Evolutionary conservation across 2,113 vertebrate species (phyloP).

Genomic region (Urocynchramus pylzowi): DNA sequence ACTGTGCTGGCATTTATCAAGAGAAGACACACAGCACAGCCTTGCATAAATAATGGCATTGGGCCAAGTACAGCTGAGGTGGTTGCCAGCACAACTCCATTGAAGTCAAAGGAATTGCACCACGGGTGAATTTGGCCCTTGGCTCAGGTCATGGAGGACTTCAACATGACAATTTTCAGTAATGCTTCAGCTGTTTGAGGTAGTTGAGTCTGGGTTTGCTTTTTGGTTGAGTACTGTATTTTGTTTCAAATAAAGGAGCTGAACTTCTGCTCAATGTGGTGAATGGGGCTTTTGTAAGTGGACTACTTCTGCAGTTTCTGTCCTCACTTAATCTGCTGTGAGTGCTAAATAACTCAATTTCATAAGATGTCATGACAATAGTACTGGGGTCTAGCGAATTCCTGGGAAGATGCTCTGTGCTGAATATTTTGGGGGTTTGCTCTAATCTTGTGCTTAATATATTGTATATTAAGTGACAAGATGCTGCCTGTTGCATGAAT

Average conservation of each 20-base stretch:
- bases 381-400: background rate
- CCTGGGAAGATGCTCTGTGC: background rate
- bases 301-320: background rate
- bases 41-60: constrained; percentile 34
- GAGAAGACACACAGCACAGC: constrained; percentile 14
- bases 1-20: constrained; percentile 46
- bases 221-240: background rate
- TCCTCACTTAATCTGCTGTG: background rate
- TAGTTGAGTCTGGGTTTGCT: background rate
- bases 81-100: background rate
- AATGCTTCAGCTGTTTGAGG: background rate
- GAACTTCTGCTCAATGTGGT: background rate
- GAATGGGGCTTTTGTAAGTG: background rate
- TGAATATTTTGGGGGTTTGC: background rate
- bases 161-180: background rate
- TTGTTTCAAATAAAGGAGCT: background rate
- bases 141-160: background rate
- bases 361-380: background rate
- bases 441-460: background rate
- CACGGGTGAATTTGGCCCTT: background rate
- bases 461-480: background rate
- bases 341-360: background rate
- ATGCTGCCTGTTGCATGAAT: background rate
- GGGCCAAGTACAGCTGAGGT: constrained; percentile 12
- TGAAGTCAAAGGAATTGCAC: constrained; percentile 9